A percentile compares a stretch with the other conserved stretches of the same genome.
Evolutionary conservation across 2,113 vertebrate genomes (phyloP).

Genomic region (Chloropsis cyanopogon): DNA sequence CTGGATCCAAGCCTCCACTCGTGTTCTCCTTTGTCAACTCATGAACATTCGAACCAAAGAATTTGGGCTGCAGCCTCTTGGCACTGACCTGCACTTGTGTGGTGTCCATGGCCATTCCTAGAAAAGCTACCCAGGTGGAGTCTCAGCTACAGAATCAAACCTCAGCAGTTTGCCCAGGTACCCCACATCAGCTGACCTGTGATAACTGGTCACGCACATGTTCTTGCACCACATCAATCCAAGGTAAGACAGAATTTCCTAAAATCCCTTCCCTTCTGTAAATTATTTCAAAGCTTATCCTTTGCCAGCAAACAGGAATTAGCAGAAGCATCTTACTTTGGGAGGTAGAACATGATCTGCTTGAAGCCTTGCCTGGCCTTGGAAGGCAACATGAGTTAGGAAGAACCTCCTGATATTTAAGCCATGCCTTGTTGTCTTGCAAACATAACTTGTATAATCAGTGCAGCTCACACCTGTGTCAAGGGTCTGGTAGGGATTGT

Average conservation of each 20-base stretch:
- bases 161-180: not conserved
- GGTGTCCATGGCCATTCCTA: not conserved
- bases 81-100: not conserved
- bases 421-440: not conserved
- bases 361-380: not conserved
- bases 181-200: not conserved
- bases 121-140: not conserved
- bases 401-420: not conserved
- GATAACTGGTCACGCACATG: rapidly evolving
- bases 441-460: not conserved
- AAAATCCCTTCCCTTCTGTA: not conserved
- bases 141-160: not conserved
- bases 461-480: not conserved
- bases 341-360: not conserved
- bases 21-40: rapidly evolving
- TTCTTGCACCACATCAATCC: not conserved
- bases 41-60: not conserved
- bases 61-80: not conserved
- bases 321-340: not conserved
- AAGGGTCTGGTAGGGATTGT: not conserved
- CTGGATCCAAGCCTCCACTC: not conserved
- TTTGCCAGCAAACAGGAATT: not conserved
- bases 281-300: not conserved
- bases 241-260: not conserved
- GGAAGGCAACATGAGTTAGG: not conserved